Percentiles rank a stretch among this genome's conserved stretches.
Conservation (phyloP, 1,140 invertebrate genomes). For the Aricia agestis region DNA sequence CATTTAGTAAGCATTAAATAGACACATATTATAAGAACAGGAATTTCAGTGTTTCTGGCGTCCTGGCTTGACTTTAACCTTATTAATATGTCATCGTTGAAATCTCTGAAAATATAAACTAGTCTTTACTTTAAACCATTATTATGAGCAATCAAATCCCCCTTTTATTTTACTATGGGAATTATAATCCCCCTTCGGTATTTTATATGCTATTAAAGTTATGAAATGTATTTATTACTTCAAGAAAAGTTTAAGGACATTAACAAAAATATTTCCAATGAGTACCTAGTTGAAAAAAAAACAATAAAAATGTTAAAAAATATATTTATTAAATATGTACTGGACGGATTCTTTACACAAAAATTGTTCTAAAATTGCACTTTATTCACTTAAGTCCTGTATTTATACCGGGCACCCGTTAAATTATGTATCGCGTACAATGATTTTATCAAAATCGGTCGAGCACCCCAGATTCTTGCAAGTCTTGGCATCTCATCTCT, state of each 20-base stretch:
- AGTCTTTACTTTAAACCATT: not conserved
- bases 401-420: slow-evolving; percentile 35
- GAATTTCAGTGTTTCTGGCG: not conserved
- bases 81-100: not conserved
- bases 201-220: too few species aligned
- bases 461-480: slow-evolving; percentile 20
- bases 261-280: not conserved
- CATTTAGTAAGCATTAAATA: not conserved
- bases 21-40: not conserved
- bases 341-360: not conserved
- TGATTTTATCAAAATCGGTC: slow-evolving; percentile 42
- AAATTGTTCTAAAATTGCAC: not conserved
- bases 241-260: not conserved
- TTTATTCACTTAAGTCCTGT: not conserved
- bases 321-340: not conserved
- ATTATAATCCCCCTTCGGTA: not conserved
- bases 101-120: not conserved
- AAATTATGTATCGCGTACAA: slow-evolving; percentile 59
- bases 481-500: slow-evolving; percentile 27
- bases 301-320: slow-evolving; percentile 2
- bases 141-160: not conserved
- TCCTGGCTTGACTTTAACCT: not conserved
- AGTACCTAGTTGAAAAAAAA: not conserved
- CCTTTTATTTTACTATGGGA: too few species aligned
- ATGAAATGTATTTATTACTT: too few species aligned